Percentiles rank a stretch among this genome's conserved stretches.
Evolutionary conservation across 92 coral and sea anemone species (phyloP).

Genomic region (Muricea muricata): DNA sequence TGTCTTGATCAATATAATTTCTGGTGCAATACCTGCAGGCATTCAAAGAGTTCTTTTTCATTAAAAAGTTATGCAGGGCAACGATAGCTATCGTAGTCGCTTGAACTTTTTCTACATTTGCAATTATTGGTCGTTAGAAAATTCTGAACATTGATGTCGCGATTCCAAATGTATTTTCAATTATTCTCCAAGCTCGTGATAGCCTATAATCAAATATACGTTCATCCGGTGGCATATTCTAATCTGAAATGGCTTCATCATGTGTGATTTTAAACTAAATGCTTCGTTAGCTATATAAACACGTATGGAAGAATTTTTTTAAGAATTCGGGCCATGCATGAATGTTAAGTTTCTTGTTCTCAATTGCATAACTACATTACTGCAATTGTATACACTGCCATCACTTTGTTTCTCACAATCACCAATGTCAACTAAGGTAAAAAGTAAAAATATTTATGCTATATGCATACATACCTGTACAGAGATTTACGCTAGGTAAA

Average conservation of each 20-base stretch:
- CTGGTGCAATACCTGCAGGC: constrained; percentile 18
- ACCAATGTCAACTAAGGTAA: constrained; percentile 23
- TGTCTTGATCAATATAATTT: constrained; percentile 40
- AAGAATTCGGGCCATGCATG: too few species aligned
- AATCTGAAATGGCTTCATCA: constrained; percentile 28
- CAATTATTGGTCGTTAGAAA: constrained; percentile 19
- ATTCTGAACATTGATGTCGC: constrained; percentile 15
- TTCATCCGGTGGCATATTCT: constrained; percentile 34
- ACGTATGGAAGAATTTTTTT: too few species aligned
- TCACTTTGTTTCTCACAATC: constrained; percentile 31
- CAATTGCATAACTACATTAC: constrained; percentile 42
- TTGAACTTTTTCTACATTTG: too few species aligned
- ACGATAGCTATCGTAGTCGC: too few species aligned
- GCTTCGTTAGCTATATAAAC: constrained; percentile 47
- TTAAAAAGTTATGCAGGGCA: too few species aligned
- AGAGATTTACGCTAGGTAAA: too few species aligned
- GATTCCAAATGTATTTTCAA: constrained; percentile 7
- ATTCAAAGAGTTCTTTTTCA: not conserved
- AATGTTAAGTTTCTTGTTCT: too few species aligned
- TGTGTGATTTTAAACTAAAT: constrained; percentile 27
- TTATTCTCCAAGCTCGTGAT: not conserved
- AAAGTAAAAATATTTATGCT: too few species aligned
- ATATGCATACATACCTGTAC: too few species aligned
- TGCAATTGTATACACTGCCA: constrained; percentile 33
- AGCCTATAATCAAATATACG: constrained; percentile 30